Evolutionary conservation across 2,888 invertebrate genomes (phyloP).

Genomic region (Phymatocera aterrima): DNA sequence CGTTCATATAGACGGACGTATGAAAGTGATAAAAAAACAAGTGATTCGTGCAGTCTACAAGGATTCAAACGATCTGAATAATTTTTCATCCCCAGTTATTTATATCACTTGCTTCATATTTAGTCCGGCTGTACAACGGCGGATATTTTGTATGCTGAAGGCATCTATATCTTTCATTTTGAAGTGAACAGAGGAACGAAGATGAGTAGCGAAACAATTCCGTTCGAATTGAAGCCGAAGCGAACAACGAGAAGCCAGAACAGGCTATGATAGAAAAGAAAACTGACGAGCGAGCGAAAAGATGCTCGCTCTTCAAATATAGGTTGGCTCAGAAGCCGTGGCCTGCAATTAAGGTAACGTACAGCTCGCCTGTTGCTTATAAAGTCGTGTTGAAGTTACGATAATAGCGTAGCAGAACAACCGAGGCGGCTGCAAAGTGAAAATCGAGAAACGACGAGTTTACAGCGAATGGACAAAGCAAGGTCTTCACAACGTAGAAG

Average conservation of each 20-base stretch:
- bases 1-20: not conserved
- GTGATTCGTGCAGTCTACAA: not conserved
- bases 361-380: slow-evolving; percentile 32
- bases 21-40: slow-evolving; percentile 1
- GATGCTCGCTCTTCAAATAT: slow-evolving; percentile 25
- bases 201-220: slow-evolving; percentile 47
- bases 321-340: slow-evolving; percentile 21
- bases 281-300: slow-evolving; percentile 13
- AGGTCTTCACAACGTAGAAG: slow-evolving; percentile 10
- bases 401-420: slow-evolving; percentile 26
- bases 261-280: slow-evolving; percentile 2
- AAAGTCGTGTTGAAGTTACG: slow-evolving; percentile 19
- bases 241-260: not conserved
- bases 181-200: slow-evolving; percentile 1
- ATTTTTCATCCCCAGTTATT: not conserved
- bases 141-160: not conserved
- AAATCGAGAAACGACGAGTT: slow-evolving; percentile 1
- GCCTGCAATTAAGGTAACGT: slow-evolving; percentile 29
- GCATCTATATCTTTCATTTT: not conserved
- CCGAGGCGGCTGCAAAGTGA: not conserved
- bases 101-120: not conserved
- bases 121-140: not conserved
- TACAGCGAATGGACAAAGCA: not conserved
- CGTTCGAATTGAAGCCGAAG: too few species aligned
- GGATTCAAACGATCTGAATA: not conserved